Conservation (phyloP, 2,113 vertebrate species). For the Hemiprocne comata region DNA sequence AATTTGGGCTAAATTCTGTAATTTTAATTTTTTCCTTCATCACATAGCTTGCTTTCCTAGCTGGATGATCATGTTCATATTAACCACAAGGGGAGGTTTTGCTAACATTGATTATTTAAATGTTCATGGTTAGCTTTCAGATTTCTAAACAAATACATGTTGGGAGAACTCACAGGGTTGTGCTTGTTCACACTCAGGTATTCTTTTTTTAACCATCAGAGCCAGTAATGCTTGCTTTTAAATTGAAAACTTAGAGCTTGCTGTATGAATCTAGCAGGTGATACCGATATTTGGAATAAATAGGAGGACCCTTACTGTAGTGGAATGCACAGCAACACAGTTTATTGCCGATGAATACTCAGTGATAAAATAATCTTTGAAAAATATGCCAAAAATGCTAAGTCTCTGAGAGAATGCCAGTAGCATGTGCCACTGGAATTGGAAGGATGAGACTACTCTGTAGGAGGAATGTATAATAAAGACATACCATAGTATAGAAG, state of each 20-base stretch:
- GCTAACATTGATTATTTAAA: neutral
- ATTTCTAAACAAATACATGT: neutral
- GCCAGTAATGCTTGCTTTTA: neutral
- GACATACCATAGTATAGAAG: neutral
- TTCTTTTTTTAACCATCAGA: neutral
- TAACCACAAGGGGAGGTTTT: neutral
- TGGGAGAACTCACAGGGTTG: neutral
- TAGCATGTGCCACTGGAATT: slow-evolving; percentile 4
- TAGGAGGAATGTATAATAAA: slow-evolving; percentile 45
- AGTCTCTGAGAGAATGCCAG: neutral
- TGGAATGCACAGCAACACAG: neutral
- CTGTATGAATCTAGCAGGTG: neutral
- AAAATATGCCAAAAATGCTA: neutral
- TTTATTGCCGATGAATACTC: neutral
- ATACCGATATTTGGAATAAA: neutral
- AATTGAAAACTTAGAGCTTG: neutral
- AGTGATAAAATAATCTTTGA: neutral
- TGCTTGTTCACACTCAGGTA: neutral
- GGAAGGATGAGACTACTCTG: neutral
- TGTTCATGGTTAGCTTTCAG: neutral
- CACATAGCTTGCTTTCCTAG: neutral
- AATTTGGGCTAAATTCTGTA: neutral
- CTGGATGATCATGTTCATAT: neutral
- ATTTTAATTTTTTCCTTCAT: neutral
- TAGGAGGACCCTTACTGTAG: neutral